Percentiles rank a stretch among this genome's conserved stretches.
Evolutionary conservation across 1,140 invertebrate genomes (phyloP).

Genomic region (Homarus americanus): DNA sequence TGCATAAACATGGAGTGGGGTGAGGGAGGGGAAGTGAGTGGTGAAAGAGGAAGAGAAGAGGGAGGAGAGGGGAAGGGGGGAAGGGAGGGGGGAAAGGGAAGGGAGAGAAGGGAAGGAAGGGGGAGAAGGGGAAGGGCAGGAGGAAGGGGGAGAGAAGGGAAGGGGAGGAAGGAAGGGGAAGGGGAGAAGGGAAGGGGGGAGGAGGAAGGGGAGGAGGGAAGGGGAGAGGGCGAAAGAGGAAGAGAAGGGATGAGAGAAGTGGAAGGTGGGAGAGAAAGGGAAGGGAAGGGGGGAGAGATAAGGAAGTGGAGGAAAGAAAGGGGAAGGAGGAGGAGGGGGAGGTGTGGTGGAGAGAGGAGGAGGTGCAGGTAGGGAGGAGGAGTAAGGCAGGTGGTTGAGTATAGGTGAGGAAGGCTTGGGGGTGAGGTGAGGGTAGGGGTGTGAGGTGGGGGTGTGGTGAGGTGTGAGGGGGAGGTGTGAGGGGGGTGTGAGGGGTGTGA

Average conservation of each 20-base stretch:
- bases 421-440: background rate
- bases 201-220: background rate
- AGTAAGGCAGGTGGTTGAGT: background rate
- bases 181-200: too few species aligned
- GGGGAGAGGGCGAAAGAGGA: background rate
- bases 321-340: background rate
- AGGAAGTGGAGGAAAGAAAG: background rate
- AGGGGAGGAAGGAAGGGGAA: too few species aligned
- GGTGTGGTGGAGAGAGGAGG: background rate
- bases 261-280: background rate
- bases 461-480: background rate
- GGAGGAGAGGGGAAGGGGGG: background rate
- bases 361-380: background rate
- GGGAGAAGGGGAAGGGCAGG: too few species aligned
- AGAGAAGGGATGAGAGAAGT: background rate
- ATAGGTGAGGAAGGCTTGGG: background rate
- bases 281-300: background rate
- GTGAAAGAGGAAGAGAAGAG: background rate
- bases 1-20: too few species aligned
- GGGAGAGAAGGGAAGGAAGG: too few species aligned
- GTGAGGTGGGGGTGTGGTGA: background rate
- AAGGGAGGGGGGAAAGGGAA: background rate
- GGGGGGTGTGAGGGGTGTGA: background rate
- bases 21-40: background rate
- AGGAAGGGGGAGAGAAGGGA: too few species aligned